These are phyloP conservation scores for Chloroceryle amazona DNA, from an alignment of 2,797 vertebrate species.

Conservation along the genomic window DNA sequence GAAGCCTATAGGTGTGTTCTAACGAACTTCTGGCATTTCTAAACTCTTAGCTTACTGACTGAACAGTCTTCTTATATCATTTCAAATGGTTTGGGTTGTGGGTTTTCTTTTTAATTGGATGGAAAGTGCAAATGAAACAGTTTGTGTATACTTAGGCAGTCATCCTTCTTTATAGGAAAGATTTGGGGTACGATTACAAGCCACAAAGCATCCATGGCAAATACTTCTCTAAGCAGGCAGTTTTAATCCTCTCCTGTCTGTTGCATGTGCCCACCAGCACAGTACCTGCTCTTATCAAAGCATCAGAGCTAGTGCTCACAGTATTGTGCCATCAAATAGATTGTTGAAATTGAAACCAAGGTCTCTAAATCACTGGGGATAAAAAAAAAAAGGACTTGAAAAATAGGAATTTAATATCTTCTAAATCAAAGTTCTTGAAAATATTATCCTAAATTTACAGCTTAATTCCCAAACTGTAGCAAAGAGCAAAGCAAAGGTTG, in stretches of 20 bases:
- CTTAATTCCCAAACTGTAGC: not conserved
- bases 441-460: not conserved
- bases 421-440: not conserved
- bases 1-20: not conserved
- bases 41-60: not conserved
- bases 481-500: not conserved
- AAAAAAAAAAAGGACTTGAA: not conserved
- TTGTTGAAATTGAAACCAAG: not conserved
- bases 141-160: not conserved
- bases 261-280: not conserved
- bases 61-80: not conserved
- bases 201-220: not conserved
- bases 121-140: not conserved
- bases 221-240: not conserved
- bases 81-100: not conserved
- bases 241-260: not conserved
- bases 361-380: not conserved
- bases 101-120: not conserved
- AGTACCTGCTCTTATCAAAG: not conserved
- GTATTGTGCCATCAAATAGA: not conserved
- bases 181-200: not conserved
- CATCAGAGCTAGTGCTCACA: fast-evolving
- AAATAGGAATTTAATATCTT: not conserved
- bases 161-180: not conserved
- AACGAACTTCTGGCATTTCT: not conserved